These are phyloP conservation scores for Passer domesticus DNA, from an alignment of 2,113 vertebrate species.

Conservation along the genomic window DNA sequence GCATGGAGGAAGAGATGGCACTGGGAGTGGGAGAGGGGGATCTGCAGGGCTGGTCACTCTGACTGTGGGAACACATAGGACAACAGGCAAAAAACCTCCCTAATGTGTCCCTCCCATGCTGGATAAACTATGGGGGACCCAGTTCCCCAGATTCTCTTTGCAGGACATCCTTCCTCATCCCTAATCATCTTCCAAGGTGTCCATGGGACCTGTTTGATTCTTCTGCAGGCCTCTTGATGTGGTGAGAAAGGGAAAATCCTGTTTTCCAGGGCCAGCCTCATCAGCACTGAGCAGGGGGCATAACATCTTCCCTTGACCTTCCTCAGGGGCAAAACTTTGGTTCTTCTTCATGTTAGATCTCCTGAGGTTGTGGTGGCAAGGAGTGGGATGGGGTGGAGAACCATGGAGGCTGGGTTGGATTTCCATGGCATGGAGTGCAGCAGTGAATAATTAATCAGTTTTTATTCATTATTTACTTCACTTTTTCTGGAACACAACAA, in stretches of 20 bases:
- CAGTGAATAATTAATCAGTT: background rate
- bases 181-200: background rate
- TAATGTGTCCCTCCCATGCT: background rate
- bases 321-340: background rate
- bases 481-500: background rate
- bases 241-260: background rate
- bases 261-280: background rate
- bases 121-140: background rate
- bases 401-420: background rate
- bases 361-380: background rate
- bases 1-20: background rate
- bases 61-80: background rate
- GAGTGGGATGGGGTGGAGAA: background rate
- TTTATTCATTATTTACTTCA: background rate
- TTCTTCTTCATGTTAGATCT: background rate
- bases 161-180: background rate
- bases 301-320: background rate
- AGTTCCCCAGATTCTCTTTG: background rate
- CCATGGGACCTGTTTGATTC: background rate
- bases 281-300: rapidly evolving
- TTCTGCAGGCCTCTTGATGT: background rate
- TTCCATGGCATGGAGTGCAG: background rate
- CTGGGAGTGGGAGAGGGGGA: background rate
- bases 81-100: background rate
- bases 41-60: background rate